Evolutionary conservation across 2,888 invertebrate genomes (phyloP).

Genomic region (Alcis repandata): DNA sequence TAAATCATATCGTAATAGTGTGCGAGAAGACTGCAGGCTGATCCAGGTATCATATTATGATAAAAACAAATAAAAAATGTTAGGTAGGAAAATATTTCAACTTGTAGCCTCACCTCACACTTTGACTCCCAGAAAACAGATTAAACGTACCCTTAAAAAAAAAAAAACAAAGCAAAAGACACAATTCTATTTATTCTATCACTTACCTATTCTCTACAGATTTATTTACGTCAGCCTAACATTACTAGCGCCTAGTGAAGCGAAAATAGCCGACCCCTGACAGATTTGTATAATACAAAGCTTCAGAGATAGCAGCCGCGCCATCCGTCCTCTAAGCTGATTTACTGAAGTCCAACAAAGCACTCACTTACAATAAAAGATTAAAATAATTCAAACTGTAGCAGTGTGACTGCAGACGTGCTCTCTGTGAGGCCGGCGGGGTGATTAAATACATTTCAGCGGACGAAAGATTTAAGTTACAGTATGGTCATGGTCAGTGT

Average conservation of each 20-base stretch:
- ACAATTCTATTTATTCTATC: not conserved
- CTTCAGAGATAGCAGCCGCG: slow-evolving; percentile 68
- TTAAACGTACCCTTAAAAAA: not conserved
- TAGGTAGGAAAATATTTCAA: too few relatives aligned
- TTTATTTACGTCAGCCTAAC: slow-evolving; percentile 31
- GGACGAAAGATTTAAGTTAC: slow-evolving; percentile 6
- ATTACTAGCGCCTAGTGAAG: slow-evolving; percentile 36
- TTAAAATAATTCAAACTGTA: slow-evolving; percentile 79
- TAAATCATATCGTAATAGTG: too few relatives aligned
- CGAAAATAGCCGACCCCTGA: slow-evolving; percentile 50
- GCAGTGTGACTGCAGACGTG: slow-evolving; percentile 78
- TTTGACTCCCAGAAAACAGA: not conserved
- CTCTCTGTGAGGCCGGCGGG: slow-evolving; percentile 74
- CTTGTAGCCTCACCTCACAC: too few relatives aligned
- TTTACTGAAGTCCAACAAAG: slow-evolving; percentile 78
- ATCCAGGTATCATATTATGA: too few relatives aligned
- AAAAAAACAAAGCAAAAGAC: not conserved
- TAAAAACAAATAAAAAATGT: too few relatives aligned
- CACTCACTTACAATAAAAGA: slow-evolving; percentile 73
- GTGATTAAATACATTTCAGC: slow-evolving; percentile 76
- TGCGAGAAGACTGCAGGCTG: too few relatives aligned
- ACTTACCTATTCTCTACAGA: slow-evolving; percentile 3
- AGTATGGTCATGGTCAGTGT: slow-evolving; percentile 12
- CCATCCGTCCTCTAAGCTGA: slow-evolving; percentile 81
- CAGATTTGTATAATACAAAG: slow-evolving; percentile 71